Evolutionary conservation across 2,113 vertebrate species (phyloP).

Genomic region (Hystrix cristata): DNA sequence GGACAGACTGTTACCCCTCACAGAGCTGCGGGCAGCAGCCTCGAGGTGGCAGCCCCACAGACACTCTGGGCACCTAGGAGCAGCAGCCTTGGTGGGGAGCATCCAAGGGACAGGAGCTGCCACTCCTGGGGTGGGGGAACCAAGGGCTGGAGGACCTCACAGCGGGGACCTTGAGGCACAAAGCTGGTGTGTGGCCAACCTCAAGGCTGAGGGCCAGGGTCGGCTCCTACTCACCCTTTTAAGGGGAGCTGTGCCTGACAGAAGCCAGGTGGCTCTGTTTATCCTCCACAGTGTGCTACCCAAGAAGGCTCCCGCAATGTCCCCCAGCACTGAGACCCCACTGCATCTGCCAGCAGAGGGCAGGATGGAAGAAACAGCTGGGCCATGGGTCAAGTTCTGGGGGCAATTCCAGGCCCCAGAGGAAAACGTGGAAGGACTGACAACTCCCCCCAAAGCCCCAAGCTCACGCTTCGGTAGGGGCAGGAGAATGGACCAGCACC

Average conservation of each 20-base stretch:
- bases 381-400: neutral
- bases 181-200: accelerated
- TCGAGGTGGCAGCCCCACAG: neutral
- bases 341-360: neutral
- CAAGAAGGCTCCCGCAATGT: neutral
- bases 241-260: accelerated
- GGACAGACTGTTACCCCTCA: too few species aligned
- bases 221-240: neutral
- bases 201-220: neutral
- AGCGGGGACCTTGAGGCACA: neutral
- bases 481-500: neutral
- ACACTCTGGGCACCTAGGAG: neutral
- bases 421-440: neutral
- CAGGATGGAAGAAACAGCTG: accelerated
- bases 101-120: neutral
- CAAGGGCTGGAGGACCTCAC: neutral
- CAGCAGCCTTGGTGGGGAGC: neutral
- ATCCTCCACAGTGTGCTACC: neutral
- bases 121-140: neutral
- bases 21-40: neutral
- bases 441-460: neutral
- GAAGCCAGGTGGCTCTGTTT: neutral
- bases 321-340: neutral
- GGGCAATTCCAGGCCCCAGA: neutral
- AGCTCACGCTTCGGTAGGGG: neutral